Conservation (phyloP, 2,797 vertebrate genomes). For the Corythornis leucogaster region DNA sequence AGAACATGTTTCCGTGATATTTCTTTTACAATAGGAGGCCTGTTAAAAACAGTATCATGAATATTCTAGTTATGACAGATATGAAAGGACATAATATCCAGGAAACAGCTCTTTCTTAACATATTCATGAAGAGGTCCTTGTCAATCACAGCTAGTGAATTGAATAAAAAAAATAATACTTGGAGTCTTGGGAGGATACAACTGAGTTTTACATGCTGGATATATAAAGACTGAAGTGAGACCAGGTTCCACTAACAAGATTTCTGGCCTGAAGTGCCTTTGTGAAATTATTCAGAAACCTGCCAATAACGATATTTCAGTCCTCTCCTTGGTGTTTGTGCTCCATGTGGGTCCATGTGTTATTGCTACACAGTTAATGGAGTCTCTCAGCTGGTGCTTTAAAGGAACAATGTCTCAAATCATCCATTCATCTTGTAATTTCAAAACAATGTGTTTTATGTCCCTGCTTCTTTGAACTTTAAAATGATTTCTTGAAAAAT, state of each 20-base stretch:
- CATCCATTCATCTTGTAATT: conserved; percentile 62
- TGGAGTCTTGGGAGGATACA: conserved; percentile 21
- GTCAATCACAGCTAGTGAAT: conserved; percentile 69
- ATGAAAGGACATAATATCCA: conserved; percentile 73
- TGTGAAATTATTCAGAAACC: conserved; percentile 66
- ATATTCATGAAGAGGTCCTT: conserved; percentile 66
- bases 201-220: conserved; percentile 56
- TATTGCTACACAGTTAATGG: conserved; percentile 64
- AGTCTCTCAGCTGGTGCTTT: conserved; percentile 65
- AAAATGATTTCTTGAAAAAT: conserved; percentile 70
- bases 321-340: background rate
- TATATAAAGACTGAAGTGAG: conserved; percentile 56
- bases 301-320: conserved; percentile 56
- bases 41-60: conserved; percentile 71
- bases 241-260: conserved; percentile 41
- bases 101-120: conserved; percentile 48
- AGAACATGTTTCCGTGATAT: conserved; percentile 33
- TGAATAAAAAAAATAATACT: conserved; percentile 69
- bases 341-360: conserved; percentile 34
- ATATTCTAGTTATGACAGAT: conserved; percentile 75
- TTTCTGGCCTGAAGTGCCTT: conserved; percentile 54
- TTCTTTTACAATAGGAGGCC: conserved; percentile 54
- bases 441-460: conserved; percentile 69
- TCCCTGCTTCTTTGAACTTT: conserved; percentile 65
- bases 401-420: conserved; percentile 42